phyloP scores from a whole-genome alignment of 2,888 invertebrate genomes.

The Isoperla grammatica region DNA sequence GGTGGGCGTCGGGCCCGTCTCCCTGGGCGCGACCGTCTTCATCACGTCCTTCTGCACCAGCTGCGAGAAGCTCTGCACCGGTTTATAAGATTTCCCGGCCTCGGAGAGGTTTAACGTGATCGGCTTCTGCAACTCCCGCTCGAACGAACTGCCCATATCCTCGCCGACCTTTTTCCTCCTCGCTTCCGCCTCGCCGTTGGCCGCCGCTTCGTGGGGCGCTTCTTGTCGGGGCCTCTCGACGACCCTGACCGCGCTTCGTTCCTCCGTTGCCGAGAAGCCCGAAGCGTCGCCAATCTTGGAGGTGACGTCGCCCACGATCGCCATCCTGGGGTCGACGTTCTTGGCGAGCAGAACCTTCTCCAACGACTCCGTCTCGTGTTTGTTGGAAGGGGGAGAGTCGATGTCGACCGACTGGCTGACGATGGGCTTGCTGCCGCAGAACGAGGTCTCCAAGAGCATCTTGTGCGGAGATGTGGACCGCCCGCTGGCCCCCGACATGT shows the following conservation, averaged over 20 bases:
- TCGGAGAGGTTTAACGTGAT: slow-evolving; percentile 26
- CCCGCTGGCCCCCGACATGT: slow-evolving; percentile 22
- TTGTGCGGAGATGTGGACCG: slow-evolving; percentile 76
- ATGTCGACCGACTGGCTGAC: slow-evolving; percentile 38
- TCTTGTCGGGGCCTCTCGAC: neutral
- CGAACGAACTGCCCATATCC: slow-evolving; percentile 5
- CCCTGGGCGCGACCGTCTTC: slow-evolving; percentile 2
- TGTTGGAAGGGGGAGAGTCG: slow-evolving; percentile 28
- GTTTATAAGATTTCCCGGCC: slow-evolving; percentile 18
- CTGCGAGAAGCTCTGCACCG: slow-evolving; percentile 25
- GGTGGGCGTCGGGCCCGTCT: slow-evolving; percentile 16
- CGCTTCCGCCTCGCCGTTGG: neutral
- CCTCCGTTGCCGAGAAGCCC: neutral
- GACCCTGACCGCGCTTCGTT: neutral
- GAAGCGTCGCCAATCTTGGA: neutral
- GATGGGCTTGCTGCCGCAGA: slow-evolving; percentile 75
- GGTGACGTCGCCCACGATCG: slow-evolving; percentile 14
- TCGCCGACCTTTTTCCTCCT: neutral
- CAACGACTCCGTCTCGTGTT: slow-evolving; percentile 28
- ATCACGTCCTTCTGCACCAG: slow-evolving; percentile 18
- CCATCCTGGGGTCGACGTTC: slow-evolving; percentile 18
- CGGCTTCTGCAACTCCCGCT: slow-evolving; percentile 26
- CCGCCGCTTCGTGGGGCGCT: neutral
- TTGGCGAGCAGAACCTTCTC: slow-evolving; percentile 26
- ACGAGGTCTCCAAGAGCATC: slow-evolving; percentile 84